Percentiles rank a stretch among this genome's conserved stretches.
phyloP scores from a whole-genome alignment of 2,888 invertebrate species.

The Lepidochrysops patricia region DNA sequence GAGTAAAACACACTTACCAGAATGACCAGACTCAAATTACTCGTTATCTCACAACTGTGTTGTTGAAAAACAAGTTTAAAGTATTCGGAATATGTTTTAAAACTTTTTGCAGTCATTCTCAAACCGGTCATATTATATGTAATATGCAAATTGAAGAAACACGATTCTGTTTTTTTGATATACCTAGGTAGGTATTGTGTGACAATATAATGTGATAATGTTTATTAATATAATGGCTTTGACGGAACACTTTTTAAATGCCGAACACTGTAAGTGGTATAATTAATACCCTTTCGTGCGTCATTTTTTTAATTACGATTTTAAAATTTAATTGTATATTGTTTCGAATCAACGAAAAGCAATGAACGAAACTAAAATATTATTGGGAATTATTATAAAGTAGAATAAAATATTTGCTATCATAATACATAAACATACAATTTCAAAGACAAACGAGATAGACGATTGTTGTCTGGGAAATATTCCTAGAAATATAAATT shows the following conservation, averaged over 20 bases:
- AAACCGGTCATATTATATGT: neutral
- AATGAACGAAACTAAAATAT: neutral
- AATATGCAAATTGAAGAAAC: slow-evolving; percentile 2
- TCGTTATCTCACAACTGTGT: neutral
- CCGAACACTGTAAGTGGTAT: neutral
- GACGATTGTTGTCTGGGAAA: neutral
- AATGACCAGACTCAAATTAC: slow-evolving; percentile 4
- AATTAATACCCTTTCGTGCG: neutral
- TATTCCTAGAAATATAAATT: neutral
- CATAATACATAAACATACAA: neutral
- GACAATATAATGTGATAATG: no score
- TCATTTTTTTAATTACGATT: no score
- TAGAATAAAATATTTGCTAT: no score
- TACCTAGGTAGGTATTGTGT: no score
- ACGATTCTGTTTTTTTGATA: slow-evolving; percentile 2
- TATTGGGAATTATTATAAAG: no score
- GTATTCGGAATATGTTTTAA: neutral
- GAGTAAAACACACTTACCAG: neutral
- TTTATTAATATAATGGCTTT: neutral
- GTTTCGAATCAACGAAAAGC: neutral
- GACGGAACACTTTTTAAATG: neutral
- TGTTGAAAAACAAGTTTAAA: neutral
- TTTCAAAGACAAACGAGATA: neutral
- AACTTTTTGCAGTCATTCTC: neutral
- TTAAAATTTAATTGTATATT: no score